Evolutionary conservation across 2,113 vertebrate species (phyloP).

Genomic region (Dipodomys stephensi): DNA sequence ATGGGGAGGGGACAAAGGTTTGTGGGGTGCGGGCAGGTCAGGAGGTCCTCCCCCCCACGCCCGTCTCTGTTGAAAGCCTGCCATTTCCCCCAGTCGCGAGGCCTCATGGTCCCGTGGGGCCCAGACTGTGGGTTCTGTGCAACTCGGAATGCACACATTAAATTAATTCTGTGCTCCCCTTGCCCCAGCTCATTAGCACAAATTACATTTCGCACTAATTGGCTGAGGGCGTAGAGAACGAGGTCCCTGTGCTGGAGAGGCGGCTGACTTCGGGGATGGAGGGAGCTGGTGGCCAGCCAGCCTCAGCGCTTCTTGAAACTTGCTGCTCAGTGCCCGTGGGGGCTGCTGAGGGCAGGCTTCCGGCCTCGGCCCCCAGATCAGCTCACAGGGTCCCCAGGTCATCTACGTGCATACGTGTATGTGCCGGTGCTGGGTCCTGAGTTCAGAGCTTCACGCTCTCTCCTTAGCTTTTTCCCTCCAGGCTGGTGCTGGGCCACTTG

Average conservation of each 20-base stretch:
- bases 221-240: neutral
- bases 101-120: conserved; percentile 26
- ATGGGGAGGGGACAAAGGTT: neutral
- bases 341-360: too few relatives aligned
- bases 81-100: conserved; percentile 7
- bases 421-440: too few relatives aligned
- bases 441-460: too few relatives aligned
- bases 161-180: conserved; percentile 62
- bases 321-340: too few relatives aligned
- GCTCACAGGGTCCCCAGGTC: too few relatives aligned
- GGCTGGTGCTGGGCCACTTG: too few relatives aligned
- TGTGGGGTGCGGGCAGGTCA: neutral
- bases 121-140: conserved; percentile 9
- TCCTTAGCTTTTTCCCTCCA: too few relatives aligned
- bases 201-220: conserved; percentile 68
- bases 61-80: neutral
- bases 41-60: neutral
- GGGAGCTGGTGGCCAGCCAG: too few relatives aligned
- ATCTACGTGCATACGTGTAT: too few relatives aligned
- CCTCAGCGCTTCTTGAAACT: too few relatives aligned
- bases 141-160: conserved; percentile 54
- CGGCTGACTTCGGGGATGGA: neutral
- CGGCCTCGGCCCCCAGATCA: too few relatives aligned
- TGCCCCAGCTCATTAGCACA: conserved; percentile 53
- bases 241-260: neutral